Conservation (phyloP, 2,888 invertebrate species). For the Anaspis maculata region DNA sequence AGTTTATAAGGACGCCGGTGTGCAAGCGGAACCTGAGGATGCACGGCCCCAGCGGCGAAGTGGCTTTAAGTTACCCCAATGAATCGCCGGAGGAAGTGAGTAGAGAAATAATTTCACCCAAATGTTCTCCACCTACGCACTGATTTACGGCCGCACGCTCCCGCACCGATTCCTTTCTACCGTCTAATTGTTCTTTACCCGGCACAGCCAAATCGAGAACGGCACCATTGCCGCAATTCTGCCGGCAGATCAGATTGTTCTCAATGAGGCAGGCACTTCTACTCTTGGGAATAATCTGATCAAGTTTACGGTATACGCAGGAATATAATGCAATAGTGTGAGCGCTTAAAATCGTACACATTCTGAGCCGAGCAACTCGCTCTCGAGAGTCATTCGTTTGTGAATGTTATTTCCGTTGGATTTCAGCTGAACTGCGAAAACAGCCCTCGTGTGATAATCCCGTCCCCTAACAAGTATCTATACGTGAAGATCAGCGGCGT, state of each 20-base stretch:
- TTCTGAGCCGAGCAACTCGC: too few species aligned
- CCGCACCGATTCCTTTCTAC: too few species aligned
- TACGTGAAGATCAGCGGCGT: slow-evolving; percentile 71
- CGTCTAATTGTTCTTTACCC: too few species aligned
- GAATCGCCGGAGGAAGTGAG: slow-evolving; percentile 32
- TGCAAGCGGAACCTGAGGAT: slow-evolving; percentile 64
- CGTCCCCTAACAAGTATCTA: slow-evolving; percentile 64
- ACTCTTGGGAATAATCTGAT: slow-evolving; percentile 1
- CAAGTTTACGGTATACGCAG: too few species aligned
- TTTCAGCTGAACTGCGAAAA: slow-evolving; percentile 70
- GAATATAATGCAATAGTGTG: too few species aligned
- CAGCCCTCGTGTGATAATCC: slow-evolving; percentile 74
- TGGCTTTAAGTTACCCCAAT: slow-evolving; percentile 48
- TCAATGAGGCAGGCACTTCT: too few species aligned
- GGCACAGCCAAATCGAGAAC: too few species aligned
- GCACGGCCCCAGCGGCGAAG: slow-evolving; percentile 69
- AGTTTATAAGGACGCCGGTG: slow-evolving; percentile 62
- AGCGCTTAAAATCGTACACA: too few species aligned
- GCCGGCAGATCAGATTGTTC: neutral
- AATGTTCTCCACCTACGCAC: slow-evolving; percentile 1
- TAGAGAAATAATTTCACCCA: slow-evolving; percentile 1
- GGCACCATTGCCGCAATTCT: too few species aligned
- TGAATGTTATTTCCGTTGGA: too few species aligned
- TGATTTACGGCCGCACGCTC: too few species aligned
- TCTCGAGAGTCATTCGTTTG: too few species aligned